phyloP scores from a whole-genome alignment of 2,797 vertebrate species.

The Protonibea diacanthus region DNA sequence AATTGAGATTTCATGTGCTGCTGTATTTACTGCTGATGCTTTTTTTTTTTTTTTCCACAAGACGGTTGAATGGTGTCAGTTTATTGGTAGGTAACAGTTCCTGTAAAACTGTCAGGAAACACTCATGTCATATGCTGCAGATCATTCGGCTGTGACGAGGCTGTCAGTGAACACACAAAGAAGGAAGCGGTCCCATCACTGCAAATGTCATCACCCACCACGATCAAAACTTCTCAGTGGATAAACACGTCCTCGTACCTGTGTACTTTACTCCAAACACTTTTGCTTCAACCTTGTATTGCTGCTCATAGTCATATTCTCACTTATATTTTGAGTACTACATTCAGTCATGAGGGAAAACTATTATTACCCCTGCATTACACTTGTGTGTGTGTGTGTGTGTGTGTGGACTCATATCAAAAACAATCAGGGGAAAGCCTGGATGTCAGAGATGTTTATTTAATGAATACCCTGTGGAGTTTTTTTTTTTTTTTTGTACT shows the following conservation, averaged over 20 bases:
- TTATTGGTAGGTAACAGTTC: not conserved
- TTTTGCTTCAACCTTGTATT: not conserved
- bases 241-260: not conserved
- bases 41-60: no score
- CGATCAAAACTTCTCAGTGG: not conserved
- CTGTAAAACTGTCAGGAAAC: not conserved
- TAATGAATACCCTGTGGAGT: conserved; percentile 18
- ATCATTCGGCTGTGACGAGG: not conserved
- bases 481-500: not conserved
- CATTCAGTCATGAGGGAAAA: not conserved
- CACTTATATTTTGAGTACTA: not conserved
- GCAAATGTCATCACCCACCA: not conserved
- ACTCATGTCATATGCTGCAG: not conserved
- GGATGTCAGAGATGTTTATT: not conserved
- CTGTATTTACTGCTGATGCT: not conserved
- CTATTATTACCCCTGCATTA: not conserved
- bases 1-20: not conserved
- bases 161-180: not conserved
- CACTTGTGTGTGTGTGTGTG: not conserved
- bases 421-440: not conserved
- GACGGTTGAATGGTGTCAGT: not conserved
- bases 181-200: not conserved
- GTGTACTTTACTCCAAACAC: not conserved
- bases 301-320: no score
- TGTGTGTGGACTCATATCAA: not conserved